Percentiles rank a stretch among this genome's conserved stretches.
Conservation (phyloP, 2,113 vertebrate genomes). For the Chlorodrepanis virens region DNA sequence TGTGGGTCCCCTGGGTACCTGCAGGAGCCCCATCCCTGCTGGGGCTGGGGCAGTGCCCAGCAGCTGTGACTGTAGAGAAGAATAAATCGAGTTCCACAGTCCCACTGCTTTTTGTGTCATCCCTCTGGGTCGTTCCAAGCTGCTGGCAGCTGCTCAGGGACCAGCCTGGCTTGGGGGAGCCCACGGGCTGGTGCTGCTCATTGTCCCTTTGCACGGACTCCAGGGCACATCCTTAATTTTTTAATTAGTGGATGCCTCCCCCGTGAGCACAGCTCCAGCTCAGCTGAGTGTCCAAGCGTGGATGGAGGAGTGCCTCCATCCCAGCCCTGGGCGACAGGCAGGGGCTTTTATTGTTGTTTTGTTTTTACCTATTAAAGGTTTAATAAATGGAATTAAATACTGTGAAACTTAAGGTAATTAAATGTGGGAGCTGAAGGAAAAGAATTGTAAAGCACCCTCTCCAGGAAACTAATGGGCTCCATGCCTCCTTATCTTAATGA, state of each 20-base stretch:
- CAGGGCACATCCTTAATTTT: neutral
- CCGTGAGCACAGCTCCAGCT: neutral
- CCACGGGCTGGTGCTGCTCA: fast-evolving
- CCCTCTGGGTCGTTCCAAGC: neutral
- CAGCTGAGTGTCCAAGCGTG: neutral
- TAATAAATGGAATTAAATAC: conserved; percentile 57
- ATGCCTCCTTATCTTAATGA: conserved; percentile 54
- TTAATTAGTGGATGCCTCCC: neutral
- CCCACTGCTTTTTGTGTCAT: neutral
- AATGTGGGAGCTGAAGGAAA: conserved; percentile 11
- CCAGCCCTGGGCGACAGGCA: fast-evolving
- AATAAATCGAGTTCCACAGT: fast-evolving
- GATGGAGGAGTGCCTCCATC: neutral
- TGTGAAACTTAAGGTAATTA: conserved; percentile 52
- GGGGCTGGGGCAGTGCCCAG: fast-evolving
- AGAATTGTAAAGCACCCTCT: conserved; percentile 16
- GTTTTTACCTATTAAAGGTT: neutral
- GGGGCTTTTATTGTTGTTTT: neutral
- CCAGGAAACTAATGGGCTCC: conserved; percentile 52
- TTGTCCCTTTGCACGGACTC: neutral
- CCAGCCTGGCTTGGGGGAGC: neutral
- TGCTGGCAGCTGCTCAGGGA: neutral
- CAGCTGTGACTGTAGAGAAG: fast-evolving
- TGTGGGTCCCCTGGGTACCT: neutral
- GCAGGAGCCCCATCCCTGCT: fast-evolving